phyloP scores from a whole-genome alignment of 2,113 vertebrate genomes.

The Ceyx cyanopectus region DNA sequence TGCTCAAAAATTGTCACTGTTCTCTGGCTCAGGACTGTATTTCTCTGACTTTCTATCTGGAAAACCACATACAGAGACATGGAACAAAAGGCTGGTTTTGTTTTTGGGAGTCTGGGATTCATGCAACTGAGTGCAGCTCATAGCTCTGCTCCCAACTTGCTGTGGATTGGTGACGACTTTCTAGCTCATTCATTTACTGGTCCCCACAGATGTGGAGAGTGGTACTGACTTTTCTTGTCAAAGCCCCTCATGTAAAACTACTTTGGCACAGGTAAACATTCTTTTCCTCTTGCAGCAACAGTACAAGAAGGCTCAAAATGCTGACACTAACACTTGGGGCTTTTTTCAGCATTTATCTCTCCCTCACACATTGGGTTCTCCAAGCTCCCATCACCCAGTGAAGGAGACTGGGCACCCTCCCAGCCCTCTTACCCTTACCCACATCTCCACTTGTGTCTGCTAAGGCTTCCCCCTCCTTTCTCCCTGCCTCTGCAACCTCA shows the following conservation, averaged over 20 bases:
- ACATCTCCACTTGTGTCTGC: neutral
- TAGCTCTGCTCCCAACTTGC: neutral
- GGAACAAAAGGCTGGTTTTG: neutral
- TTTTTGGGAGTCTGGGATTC: neutral
- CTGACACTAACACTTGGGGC: fast-evolving
- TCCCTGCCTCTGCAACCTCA: neutral
- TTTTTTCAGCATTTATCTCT: neutral
- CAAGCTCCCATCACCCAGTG: neutral
- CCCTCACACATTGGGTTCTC: neutral
- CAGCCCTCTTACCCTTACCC: neutral
- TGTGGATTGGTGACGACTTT: neutral
- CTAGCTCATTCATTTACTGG: neutral
- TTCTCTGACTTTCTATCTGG: neutral
- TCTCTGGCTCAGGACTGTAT: neutral
- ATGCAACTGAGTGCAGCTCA: neutral
- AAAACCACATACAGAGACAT: neutral
- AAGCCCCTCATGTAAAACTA: neutral
- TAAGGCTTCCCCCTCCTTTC: neutral
- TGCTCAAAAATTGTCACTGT: neutral
- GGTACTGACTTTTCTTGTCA: neutral
- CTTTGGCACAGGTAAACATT: neutral
- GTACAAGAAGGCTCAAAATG: neutral
- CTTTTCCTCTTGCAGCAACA: neutral
- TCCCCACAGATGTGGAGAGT: neutral
- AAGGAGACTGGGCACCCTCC: neutral